A percentile compares a stretch with the other conserved stretches of the same genome.
These are phyloP conservation scores for Philhelius pedissequus DNA, from an alignment of 2,888 invertebrate genomes.

Conservation along the genomic window DNA sequence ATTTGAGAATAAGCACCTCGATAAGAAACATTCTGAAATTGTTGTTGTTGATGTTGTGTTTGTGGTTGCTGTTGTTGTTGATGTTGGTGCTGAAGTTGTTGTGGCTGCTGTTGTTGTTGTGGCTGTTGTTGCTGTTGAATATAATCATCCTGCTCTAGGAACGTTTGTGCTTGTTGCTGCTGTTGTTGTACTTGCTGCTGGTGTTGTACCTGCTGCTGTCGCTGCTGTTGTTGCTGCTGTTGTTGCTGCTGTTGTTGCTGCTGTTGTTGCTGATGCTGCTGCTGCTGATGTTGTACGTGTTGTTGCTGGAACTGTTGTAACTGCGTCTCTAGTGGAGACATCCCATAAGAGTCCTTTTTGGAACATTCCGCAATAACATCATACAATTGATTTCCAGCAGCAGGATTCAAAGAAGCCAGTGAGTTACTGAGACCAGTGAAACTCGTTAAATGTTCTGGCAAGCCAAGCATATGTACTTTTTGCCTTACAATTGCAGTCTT, in stretches of 20 bases:
- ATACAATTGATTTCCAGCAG: constrained; percentile 74
- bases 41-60: constrained; percentile 15
- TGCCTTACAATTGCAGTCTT: constrained; percentile 74
- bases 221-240: constrained; percentile 65
- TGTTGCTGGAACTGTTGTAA: constrained; percentile 68
- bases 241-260: neutral
- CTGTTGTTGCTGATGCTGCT: constrained; percentile 69
- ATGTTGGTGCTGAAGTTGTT: constrained; percentile 16
- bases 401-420: constrained; percentile 73
- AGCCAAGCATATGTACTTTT: constrained; percentile 74
- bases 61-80: constrained; percentile 51
- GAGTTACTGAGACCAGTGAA: constrained; percentile 74
- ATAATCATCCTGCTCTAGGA: constrained; percentile 30
- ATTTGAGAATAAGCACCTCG: constrained; percentile 34
- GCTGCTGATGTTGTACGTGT: constrained; percentile 34
- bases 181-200: constrained; percentile 27
- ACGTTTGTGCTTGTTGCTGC: constrained; percentile 22
- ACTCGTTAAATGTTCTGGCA: constrained; percentile 76
- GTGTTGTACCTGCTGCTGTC: constrained; percentile 18
- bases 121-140: constrained; percentile 35
- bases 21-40: constrained; percentile 44
- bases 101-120: constrained; percentile 67
- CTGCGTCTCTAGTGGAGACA: constrained; percentile 33
- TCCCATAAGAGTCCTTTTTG: constrained; percentile 71
- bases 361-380: constrained; percentile 73